A percentile compares a stretch with the other conserved stretches of the same genome.
phyloP scores from a whole-genome alignment of 2,113 vertebrate genomes.

The Mystacornis crossleyi region DNA sequence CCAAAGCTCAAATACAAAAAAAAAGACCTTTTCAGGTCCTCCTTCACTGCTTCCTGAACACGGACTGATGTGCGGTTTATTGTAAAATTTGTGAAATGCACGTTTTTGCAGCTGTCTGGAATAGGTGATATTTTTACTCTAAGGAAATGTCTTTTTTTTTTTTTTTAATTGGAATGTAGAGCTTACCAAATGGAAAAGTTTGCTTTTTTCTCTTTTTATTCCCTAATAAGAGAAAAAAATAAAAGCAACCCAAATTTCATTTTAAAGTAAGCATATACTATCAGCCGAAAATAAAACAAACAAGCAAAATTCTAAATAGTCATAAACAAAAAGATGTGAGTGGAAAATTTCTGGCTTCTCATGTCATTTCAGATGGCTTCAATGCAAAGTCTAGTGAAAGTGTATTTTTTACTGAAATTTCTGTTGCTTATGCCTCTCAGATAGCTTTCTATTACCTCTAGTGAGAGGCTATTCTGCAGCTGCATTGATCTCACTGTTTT shows the following conservation, averaged over 20 bases:
- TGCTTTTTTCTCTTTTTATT: background rate
- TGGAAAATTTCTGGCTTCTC: background rate
- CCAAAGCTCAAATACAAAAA: background rate
- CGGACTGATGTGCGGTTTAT: background rate
- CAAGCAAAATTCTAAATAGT: background rate
- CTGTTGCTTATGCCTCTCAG: background rate
- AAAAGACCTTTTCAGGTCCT: background rate
- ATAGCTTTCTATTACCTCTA: background rate
- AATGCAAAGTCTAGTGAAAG: background rate
- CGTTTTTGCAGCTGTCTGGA: background rate
- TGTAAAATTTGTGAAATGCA: background rate
- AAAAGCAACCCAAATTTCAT: background rate
- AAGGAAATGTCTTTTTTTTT: background rate
- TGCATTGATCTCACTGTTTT: background rate
- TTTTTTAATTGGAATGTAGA: background rate
- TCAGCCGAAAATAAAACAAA: background rate
- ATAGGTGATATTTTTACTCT: background rate
- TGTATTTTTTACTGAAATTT: background rate
- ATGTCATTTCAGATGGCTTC: background rate
- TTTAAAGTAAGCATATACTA: background rate
- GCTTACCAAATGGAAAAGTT: background rate
- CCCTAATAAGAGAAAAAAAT: background rate
- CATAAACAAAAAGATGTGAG: background rate
- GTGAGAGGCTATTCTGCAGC: background rate
- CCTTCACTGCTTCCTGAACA: background rate